phyloP scores from a whole-genome alignment of 2,113 vertebrate genomes.

The Cricetomys ansorgei region DNA sequence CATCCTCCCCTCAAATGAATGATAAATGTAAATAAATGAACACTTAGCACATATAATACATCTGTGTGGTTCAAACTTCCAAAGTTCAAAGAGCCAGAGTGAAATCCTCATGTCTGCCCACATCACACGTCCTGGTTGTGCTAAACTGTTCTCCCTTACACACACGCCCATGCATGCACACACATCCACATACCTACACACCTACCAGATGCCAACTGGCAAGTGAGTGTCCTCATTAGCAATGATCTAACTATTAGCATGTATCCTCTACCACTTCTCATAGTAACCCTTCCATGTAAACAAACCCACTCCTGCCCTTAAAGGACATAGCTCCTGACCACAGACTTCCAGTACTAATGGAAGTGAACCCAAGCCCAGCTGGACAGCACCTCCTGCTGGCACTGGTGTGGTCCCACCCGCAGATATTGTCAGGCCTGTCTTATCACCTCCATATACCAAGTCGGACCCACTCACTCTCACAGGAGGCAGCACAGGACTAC shows the following conservation, averaged over 20 bases:
- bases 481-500: too few relatives aligned
- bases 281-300: not conserved
- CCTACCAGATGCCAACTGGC: not conserved
- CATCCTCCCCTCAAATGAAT: too few relatives aligned
- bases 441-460: not conserved
- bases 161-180: not conserved
- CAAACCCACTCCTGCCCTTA: not conserved
- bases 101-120: not conserved
- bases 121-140: not conserved
- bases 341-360: not conserved
- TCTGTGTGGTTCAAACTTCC: not conserved
- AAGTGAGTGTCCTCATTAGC: not conserved
- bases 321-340: not conserved
- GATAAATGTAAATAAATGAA: not conserved
- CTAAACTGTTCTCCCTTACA: not conserved
- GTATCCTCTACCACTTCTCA: not conserved
- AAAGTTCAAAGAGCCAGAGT: not conserved
- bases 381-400: not conserved
- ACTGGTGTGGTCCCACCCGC: not conserved
- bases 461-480: not conserved
- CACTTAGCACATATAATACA: not conserved
- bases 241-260: too few relatives aligned
- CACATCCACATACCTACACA: accelerated
- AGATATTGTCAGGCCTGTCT: not conserved
- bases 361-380: not conserved